Base-by-base conservation (phyloP, 2,888 invertebrate genomes). In the Anticlea derivata region DNA sequence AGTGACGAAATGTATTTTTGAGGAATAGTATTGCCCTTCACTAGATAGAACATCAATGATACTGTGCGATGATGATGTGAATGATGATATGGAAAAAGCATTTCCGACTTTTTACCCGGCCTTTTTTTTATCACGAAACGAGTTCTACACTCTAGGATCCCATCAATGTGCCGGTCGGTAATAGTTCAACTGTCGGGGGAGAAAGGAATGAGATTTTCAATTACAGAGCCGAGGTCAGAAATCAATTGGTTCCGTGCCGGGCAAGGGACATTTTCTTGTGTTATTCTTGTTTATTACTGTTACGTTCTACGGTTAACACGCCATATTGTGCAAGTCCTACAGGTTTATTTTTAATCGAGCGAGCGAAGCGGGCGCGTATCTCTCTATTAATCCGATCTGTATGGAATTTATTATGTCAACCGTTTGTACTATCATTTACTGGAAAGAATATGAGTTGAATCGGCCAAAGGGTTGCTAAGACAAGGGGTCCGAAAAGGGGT, bases 151-250 rank as follows among this genome's bases (percentile, higher is more conserved):
- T 11, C 35, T 23, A 11, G 7, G 8, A 30, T 20, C 12, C 40
- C 34, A 46, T 30, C 35, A 17, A 22, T 41, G 40, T 26, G 46
- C 39, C 24, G 10, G 22, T 20, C 7, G 50, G 44, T 58, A 58
- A 55, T 58, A 60, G 60, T 51, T 53, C 43, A 51, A 52, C 45
- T 38, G 52, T 44, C 61, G 37, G 31, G 59, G 57, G 56, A 53
- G 29, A 41, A 52, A 34, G 46, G 46, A 47, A 43, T 48, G 31
- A 44, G 53, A 52, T 50, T 61, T 59, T 57, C 61, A 59, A 61
- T 61, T 61, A 61, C 57, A 30, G 44, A 33, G 12, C 23, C 48
- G 53, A 53, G 53, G 48, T 44, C 48, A 53, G 48, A 31, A 48
- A 53, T 53, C 48, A 49, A 53, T 49, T 52, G 44, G 48, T 24